Conservation (phyloP, 2,888 invertebrate species). For the Phaonia tiefii region DNA sequence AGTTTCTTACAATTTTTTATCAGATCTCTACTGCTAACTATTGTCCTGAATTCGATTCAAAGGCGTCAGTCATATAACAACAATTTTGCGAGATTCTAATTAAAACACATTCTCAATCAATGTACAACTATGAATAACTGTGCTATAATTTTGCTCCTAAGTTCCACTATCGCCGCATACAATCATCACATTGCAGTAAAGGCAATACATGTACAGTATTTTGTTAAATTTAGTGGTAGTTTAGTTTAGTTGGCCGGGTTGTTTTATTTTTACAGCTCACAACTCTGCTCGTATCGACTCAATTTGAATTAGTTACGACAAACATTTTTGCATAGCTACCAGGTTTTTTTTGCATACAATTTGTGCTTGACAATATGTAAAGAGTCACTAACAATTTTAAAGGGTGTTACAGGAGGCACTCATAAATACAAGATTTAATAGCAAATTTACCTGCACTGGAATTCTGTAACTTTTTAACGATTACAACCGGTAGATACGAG, state of each 20-base stretch:
- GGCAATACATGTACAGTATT: not conserved
- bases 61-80: too few relatives aligned
- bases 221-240: not conserved
- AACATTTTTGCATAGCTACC: not conserved
- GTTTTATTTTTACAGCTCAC: not conserved
- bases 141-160: too few relatives aligned
- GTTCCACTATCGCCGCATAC: too few relatives aligned
- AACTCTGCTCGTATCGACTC: not conserved
- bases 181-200: too few relatives aligned
- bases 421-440: not conserved
- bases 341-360: not conserved
- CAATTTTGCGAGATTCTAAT: too few relatives aligned
- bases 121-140: not conserved
- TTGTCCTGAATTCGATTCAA: too few relatives aligned
- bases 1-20: too few relatives aligned
- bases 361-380: not conserved
- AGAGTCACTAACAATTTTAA: not conserved
- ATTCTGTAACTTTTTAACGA: too few relatives aligned
- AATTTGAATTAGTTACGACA: slow-evolving; percentile 1
- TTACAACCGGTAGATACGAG: too few relatives aligned
- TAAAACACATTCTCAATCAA: not conserved
- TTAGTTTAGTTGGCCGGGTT: not conserved
- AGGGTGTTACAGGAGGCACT: not conserved
- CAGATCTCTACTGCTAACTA: too few relatives aligned
- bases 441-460: too few relatives aligned